Percentiles rank a stretch among this genome's conserved stretches.
phyloP scores from a whole-genome alignment of 2,113 vertebrate species.

The Leptobrachium ailaonicum region DNA sequence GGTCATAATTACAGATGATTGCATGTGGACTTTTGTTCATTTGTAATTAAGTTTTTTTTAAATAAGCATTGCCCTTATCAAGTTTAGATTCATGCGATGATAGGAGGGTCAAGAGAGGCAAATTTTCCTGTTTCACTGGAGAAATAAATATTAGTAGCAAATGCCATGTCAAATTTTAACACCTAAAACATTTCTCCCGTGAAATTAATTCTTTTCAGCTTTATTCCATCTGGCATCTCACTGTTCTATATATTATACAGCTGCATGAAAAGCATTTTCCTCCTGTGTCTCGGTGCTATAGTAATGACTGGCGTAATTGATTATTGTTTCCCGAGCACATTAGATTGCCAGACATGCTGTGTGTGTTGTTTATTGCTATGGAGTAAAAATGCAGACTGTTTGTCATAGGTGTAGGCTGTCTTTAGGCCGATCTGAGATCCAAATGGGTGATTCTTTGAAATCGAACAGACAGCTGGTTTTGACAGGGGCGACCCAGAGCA shows the following conservation, averaged over 20 bases:
- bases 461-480: no score
- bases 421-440: neutral
- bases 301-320: slow-evolving; percentile 54
- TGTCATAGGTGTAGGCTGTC: neutral
- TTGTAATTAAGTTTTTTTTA: slow-evolving; percentile 64
- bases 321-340: slow-evolving; percentile 41
- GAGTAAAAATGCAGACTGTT: slow-evolving; percentile 13
- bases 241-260: slow-evolving; percentile 50
- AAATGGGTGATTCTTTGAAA: no score
- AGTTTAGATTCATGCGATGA: slow-evolving; percentile 52
- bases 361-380: slow-evolving; percentile 12
- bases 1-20: slow-evolving; percentile 61
- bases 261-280: slow-evolving; percentile 39
- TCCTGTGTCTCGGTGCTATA: slow-evolving; percentile 54
- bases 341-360: slow-evolving; percentile 10
- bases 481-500: no score
- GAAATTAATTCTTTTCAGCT: slow-evolving; percentile 62
- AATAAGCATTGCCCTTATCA: slow-evolving; percentile 63
- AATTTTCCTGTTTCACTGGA: slow-evolving; percentile 42
- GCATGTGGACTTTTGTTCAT: slow-evolving; percentile 62
- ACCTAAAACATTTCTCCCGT: slow-evolving; percentile 58
- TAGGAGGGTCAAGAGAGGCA: slow-evolving; percentile 51
- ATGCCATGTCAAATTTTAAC: slow-evolving; percentile 57
- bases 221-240: slow-evolving; percentile 58
- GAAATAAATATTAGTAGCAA: slow-evolving; percentile 56